phyloP scores from a whole-genome alignment of 1,140 invertebrate genomes.

The Augochlora pura region DNA sequence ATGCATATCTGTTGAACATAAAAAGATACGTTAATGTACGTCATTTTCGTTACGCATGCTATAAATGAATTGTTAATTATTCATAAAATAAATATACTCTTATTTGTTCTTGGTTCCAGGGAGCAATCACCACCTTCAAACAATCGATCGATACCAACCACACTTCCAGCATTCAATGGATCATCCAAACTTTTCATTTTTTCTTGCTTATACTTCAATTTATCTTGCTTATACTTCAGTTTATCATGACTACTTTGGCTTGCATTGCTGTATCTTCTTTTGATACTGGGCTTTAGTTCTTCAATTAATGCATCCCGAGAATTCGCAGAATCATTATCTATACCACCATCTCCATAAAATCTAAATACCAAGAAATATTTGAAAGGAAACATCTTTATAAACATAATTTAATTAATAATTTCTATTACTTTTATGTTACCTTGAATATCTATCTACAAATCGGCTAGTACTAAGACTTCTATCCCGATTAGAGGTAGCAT shows the following conservation, averaged over 20 bases:
- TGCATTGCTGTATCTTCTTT: constrained; percentile 75
- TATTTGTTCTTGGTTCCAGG: constrained; percentile 76
- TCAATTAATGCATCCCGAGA: constrained; percentile 76
- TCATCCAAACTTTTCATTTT: constrained; percentile 73
- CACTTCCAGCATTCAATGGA: constrained; percentile 71
- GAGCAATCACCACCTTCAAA: constrained; percentile 79
- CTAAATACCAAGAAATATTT: constrained; percentile 48
- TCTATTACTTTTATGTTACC: constrained; percentile 52
- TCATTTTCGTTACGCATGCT: not conserved
- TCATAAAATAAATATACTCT: constrained; percentile 72
- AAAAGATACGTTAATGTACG: not conserved
- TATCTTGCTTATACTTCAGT: constrained; percentile 67
- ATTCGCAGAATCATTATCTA: constrained; percentile 75
- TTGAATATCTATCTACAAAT: constrained; percentile 74
- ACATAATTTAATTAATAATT: constrained; percentile 1
- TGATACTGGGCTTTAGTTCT: constrained; percentile 66
- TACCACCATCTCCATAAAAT: constrained; percentile 72
- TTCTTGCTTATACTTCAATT: constrained; percentile 66
- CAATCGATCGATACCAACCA: constrained; percentile 80
- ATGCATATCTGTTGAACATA: constrained; percentile 69
- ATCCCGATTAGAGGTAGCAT: constrained; percentile 67
- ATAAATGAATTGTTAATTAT: not conserved
- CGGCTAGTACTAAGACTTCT: constrained; percentile 70
- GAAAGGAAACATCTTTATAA: constrained; percentile 18
- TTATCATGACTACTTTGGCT: constrained; percentile 77